Evolutionary conservation across 2,113 vertebrate genomes (phyloP), one percentile per base, ranked within the genome.

Genomic region (Semicossyphus pulcher): DNA sequence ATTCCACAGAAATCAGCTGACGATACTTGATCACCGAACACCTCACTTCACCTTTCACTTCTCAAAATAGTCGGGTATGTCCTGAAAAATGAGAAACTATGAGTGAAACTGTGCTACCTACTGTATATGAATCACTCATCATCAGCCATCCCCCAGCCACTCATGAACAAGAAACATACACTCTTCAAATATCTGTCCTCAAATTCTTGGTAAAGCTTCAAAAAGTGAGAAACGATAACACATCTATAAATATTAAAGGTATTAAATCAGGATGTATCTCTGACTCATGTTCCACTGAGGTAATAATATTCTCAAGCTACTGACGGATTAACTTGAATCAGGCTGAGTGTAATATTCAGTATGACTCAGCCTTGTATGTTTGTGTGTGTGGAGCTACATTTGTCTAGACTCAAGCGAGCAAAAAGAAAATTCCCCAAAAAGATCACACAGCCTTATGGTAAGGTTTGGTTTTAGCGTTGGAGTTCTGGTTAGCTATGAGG

Each of bases 361-460:
- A 76, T 89, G 82, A 89, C 72, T 87, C 85, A 85, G 2, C 10
- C 5, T n/a, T 65, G 14, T 74, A 47, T 95, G 95, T 94, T 94
- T 95, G 94, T 94, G 94, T 95, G 90, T 92, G 65, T 58, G 70
- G 45, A 61, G 8, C 37, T 49, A n/a, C 26, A 8, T 42, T 21
- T 52, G 65, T 80, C 69, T 61, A 64, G 73, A 83, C 48, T 54
- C 21, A 44, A 67, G 20, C 58, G 51, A 34, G 14, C 41, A 23
- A 4, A 45, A 14, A 28, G 56, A 66, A 72, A 89, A 77, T n/a
- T 65, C 80, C 88, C 88, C 60, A 3, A 0, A 37, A 47, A 56
- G 59, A 70, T 76, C 53, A 76, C 12, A 65, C 18, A 49, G 47
- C 10, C 18, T 65, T 3, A 53, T 73, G 72, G 58, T 70, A 41